Percentiles rank a stretch among this genome's conserved stretches.
These are phyloP conservation scores for Ceratina australensis DNA, from an alignment of 1,140 invertebrate species.

Conservation along the genomic window DNA sequence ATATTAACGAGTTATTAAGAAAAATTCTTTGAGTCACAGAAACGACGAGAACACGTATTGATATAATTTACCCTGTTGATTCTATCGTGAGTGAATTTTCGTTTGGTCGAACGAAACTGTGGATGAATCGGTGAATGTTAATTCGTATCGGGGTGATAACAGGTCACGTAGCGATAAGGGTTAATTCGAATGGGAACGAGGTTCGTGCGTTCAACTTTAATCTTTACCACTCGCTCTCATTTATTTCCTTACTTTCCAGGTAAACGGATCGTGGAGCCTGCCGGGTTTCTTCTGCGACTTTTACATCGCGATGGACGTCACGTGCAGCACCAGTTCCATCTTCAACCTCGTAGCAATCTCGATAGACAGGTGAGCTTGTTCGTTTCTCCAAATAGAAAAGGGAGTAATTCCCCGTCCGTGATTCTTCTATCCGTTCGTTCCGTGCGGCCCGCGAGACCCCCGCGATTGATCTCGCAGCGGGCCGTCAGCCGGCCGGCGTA, in stretches of 20 bases:
- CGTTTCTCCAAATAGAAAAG: background rate
- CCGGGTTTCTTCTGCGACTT: constrained; percentile 97
- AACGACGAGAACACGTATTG: no score
- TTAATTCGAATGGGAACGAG: constrained; percentile 9
- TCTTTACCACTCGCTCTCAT: background rate
- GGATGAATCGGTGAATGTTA: background rate
- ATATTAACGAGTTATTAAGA: no score
- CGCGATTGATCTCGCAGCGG: background rate
- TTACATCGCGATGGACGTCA: constrained; percentile 99
- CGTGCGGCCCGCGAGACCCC: background rate
- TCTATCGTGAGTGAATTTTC: no score
- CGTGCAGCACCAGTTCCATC: constrained; percentile 98
- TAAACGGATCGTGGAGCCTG: constrained; percentile 92
- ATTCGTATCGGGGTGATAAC: background rate
- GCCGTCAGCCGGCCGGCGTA: background rate
- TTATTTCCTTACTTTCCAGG: constrained; percentile 81
- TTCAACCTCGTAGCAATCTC: constrained; percentile 99
- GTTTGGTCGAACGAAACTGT: background rate
- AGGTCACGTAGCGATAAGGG: background rate
- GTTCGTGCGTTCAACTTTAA: constrained; percentile 7
- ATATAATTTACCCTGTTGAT: background rate
- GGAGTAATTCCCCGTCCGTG: background rate
- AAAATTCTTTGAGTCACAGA: no score
- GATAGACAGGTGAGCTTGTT: constrained; percentile 93
- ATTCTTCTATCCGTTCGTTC: background rate